Evolutionary conservation across 2,888 invertebrate genomes (phyloP).

Genomic region (Gastrophysa polygoni): DNA sequence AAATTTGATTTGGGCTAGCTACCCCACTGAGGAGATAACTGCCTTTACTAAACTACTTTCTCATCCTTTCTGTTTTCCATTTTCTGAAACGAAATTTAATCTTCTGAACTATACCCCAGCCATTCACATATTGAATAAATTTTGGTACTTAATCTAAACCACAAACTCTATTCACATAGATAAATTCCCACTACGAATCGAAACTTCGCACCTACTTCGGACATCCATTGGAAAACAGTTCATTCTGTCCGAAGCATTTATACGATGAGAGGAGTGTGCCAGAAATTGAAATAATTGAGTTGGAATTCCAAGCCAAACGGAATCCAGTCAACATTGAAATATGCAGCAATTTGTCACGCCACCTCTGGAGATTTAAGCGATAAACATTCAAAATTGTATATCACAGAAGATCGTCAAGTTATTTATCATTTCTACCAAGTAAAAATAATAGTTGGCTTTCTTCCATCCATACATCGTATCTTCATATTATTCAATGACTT

Average conservation of each 20-base stretch:
- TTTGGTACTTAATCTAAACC: too few species aligned
- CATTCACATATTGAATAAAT: too few species aligned
- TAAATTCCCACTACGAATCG: too few species aligned
- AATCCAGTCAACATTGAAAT: background rate
- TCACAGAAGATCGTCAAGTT: constrained; percentile 7
- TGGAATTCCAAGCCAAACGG: background rate
- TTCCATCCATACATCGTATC: constrained; percentile 15
- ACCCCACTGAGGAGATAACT: too few species aligned
- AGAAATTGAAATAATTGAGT: background rate
- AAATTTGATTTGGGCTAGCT: too few species aligned
- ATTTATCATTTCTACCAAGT: constrained; percentile 15
- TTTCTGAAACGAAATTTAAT: too few species aligned
- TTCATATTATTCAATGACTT: constrained; percentile 1
- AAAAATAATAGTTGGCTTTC: constrained; percentile 16
- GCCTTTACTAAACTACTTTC: too few species aligned
- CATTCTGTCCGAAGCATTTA: background rate
- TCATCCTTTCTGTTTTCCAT: too few species aligned
- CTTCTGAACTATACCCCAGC: too few species aligned
- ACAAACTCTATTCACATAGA: too few species aligned
- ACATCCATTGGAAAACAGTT: background rate
- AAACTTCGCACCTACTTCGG: too few species aligned
- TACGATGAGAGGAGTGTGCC: background rate
- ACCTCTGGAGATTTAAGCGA: background rate
- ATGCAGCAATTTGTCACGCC: background rate
- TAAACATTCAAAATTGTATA: background rate